Base-by-base conservation (phyloP, 1,140 invertebrate species). In the Magallana ariakensis region DNA sequence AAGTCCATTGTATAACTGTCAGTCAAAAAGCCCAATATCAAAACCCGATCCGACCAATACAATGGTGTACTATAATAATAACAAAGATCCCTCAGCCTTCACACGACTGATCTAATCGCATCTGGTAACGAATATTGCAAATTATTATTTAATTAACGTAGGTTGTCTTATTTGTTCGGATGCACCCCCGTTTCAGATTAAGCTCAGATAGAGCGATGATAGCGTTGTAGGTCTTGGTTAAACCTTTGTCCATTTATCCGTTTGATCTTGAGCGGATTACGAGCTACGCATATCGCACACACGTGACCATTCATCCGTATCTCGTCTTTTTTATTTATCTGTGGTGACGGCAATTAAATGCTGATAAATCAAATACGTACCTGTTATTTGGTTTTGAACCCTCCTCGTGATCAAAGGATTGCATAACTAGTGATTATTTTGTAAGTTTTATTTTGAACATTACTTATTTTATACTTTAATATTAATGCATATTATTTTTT, bases 71-170 rank as follows among this genome's bases (percentile, higher is more conserved):
- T 75, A 33, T 75, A 75, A 75, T 26, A 4, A 13, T 13, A 33
- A 75, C 22, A n/a, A 75, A 22, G 13, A 75, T 22, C 11, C 4
- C 22, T 1, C 8, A 26, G 10, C 3, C 66, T 11, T 26, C 22
- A 26, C 13, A 22, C 13, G 66, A 13, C 66, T 26, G 15, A 26
- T 19, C 66, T 75, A 26, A 75, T 75, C 66, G 13, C 19, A 75
- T 75, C 22, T 11, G 9, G 66, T 75, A 33, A 26, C 66, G 3
- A 75, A 75, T 75, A 26, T 75, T 13, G 22, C 66, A 22, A 75
- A 46, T 75, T 75, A 75, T 75, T 26, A 75, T 75, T 75, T 26
- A 75, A 75, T 75, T 75, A 75, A 22, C 66, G 22, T 75, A 26
- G 22, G 11, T 2, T 26, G 33, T 75, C 33, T 62, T 75, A 75